Conservation (phyloP, 2,113 vertebrate species). For the Nymphicus hollandicus region DNA sequence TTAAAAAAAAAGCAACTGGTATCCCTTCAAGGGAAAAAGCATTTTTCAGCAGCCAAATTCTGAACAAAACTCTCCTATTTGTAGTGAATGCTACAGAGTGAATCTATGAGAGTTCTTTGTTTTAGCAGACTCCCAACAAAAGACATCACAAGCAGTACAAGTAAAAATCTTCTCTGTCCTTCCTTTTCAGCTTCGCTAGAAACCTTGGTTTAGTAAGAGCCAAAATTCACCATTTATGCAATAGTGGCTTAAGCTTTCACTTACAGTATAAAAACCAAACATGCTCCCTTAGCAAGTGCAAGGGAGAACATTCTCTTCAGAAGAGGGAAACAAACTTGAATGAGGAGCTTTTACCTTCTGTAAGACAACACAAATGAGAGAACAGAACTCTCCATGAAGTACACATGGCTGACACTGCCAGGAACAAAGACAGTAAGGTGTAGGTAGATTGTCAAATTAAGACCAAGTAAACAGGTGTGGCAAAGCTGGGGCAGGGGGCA, state of each 20-base stretch:
- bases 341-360: neutral
- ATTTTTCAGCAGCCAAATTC: neutral
- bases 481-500: neutral
- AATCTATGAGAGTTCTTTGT: neutral
- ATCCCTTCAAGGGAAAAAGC: neutral
- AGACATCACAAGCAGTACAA: neutral
- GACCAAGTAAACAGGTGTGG: neutral
- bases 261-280: neutral
- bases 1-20: neutral
- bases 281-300: neutral
- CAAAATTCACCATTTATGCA: neutral
- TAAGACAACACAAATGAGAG: neutral
- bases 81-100: neutral
- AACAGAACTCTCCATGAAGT: neutral
- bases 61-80: neutral
- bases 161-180: neutral
- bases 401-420: neutral
- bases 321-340: neutral
- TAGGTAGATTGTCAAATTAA: neutral
- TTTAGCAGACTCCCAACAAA: neutral
- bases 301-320: neutral
- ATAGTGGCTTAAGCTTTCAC: neutral
- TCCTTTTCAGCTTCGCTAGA: neutral
- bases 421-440: neutral
- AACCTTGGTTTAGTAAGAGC: neutral